These are phyloP conservation scores for Drosophila paulistorum DNA, from an alignment of 1,140 invertebrate species.

Conservation along the genomic window DNA sequence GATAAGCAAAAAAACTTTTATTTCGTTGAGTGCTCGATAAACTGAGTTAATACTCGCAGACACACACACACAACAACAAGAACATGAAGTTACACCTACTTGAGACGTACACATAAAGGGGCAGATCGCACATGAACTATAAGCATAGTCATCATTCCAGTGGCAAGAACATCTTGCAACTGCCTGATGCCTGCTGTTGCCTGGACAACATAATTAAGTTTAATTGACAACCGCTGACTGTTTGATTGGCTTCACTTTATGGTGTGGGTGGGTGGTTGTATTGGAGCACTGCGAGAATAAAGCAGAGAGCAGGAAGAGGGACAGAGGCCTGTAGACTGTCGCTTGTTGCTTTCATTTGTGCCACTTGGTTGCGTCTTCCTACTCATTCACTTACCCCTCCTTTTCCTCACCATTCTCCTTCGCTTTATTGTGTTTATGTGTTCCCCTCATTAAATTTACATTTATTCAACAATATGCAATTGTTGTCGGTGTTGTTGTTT, in stretches of 20 bases:
- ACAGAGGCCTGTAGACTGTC: background rate
- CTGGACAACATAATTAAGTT: slow-evolving; percentile 60
- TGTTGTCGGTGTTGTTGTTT: background rate
- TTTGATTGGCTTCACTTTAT: slow-evolving; percentile 49
- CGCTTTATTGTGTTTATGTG: background rate
- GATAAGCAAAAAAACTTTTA: too few relatives aligned
- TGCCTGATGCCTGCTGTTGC: slow-evolving; percentile 10
- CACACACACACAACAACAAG: too few relatives aligned
- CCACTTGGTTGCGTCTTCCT: slow-evolving; percentile 3
- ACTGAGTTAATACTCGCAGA: too few relatives aligned
- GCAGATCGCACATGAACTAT: background rate
- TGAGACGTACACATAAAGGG: background rate
- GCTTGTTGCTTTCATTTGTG: slow-evolving; percentile 7
- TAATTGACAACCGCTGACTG: slow-evolving; percentile 62
- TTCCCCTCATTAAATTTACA: background rate
- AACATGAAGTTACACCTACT: too few relatives aligned
- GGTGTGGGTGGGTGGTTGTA: background rate
- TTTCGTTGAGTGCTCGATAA: too few relatives aligned
- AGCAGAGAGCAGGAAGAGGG: background rate
- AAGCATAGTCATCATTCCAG: slow-evolving; percentile 32
- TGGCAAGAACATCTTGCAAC: slow-evolving; percentile 35
- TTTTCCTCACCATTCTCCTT: background rate
- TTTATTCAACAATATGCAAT: slow-evolving; percentile 6
- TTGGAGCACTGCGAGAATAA: background rate
- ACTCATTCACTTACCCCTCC: background rate